Percentiles rank a stretch among this genome's conserved stretches.
Conservation (phyloP, 1,140 invertebrate species). For the Chionoecetes opilio region DNA sequence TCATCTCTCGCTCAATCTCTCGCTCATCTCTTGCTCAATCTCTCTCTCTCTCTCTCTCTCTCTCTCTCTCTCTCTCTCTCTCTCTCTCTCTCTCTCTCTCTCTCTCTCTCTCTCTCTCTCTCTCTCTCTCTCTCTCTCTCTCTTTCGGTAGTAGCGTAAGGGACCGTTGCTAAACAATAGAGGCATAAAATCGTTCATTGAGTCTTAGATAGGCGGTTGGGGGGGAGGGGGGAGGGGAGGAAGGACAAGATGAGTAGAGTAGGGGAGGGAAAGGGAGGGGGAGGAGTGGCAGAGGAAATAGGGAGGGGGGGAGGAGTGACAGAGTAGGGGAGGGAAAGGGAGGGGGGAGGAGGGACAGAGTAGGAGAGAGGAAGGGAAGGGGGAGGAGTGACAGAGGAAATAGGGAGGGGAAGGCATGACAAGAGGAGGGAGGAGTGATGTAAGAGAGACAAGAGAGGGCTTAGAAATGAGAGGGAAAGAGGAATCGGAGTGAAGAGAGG, state of each 20-base stretch:
- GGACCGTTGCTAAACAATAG: not conserved
- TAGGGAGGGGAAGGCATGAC: not conserved
- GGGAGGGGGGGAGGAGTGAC: not conserved
- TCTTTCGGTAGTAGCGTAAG: not conserved
- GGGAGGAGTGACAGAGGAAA: not conserved
- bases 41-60: slow-evolving; percentile 11
- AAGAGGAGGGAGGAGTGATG: not conserved
- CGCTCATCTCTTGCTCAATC: not conserved
- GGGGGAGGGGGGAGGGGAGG: not conserved
- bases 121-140: not conserved
- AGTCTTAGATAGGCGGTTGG: not conserved
- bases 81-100: slow-evolving; percentile 21
- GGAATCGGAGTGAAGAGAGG: no score
- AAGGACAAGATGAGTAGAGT: not conserved
- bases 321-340: not conserved
- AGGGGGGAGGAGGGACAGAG: not conserved
- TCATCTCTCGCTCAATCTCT: not conserved
- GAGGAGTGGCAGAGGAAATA: not conserved
- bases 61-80: slow-evolving; percentile 27
- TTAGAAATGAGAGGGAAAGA: not conserved
- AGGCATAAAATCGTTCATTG: slow-evolving; percentile 8
- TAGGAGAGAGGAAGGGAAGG: not conserved
- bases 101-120: not conserved
- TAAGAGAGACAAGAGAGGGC: not conserved
- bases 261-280: not conserved